A percentile compares a stretch with the other conserved stretches of the same genome.
Conservation (phyloP, 2,888 invertebrate species). For the Thecocarcelia acutangulata region DNA sequence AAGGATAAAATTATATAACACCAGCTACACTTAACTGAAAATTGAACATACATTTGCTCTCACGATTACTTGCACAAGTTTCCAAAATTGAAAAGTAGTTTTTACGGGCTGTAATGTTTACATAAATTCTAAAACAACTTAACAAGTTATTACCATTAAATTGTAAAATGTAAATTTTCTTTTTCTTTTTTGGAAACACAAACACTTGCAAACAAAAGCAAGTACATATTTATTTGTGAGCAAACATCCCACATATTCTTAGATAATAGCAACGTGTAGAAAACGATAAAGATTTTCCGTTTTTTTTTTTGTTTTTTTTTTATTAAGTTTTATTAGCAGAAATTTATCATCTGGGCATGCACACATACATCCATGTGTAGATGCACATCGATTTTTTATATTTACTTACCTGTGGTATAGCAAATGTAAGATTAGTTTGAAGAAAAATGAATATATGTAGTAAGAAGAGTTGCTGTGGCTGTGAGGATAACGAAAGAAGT, state of each 20-base stretch:
- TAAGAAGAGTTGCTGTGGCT: too few relatives aligned
- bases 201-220: slow-evolving; percentile 16
- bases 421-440: slow-evolving; percentile 18
- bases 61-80: neutral
- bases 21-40: slow-evolving; percentile 27
- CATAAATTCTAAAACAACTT: slow-evolving; percentile 69
- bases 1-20: neutral
- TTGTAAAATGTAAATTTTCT: slow-evolving; percentile 49
- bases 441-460: neutral
- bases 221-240: neutral
- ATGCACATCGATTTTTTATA: slow-evolving; percentile 7
- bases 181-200: slow-evolving; percentile 10
- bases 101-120: slow-evolving; percentile 69
- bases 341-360: slow-evolving; percentile 47
- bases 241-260: neutral
- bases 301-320: slow-evolving; percentile 15
- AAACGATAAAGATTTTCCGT: slow-evolving; percentile 27
- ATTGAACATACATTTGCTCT: neutral
- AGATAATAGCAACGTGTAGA: slow-evolving; percentile 30
- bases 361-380: neutral
- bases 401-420: neutral
- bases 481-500: neutral
- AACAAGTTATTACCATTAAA: slow-evolving; percentile 70
- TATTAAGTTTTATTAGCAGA: slow-evolving; percentile 25
- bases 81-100: slow-evolving; percentile 37